Percentiles rank a stretch among this genome's conserved stretches.
phyloP scores from a whole-genome alignment of 1,140 invertebrate species.

The Bombus sibiricus region DNA sequence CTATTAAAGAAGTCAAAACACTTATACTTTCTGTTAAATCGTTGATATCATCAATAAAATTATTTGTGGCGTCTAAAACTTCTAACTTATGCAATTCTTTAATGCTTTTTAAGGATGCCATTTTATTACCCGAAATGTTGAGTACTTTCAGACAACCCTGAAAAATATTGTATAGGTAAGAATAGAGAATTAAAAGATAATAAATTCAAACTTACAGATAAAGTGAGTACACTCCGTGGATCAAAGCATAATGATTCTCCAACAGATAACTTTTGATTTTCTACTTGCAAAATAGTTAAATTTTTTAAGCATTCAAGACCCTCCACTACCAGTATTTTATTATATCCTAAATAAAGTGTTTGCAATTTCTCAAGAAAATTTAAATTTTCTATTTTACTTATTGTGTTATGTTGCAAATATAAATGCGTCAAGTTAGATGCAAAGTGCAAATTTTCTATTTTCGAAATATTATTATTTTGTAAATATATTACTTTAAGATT shows the following conservation, averaged over 20 bases:
- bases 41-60: constrained; percentile 80
- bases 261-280: constrained; percentile 84
- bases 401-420: constrained; percentile 88
- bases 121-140: constrained; percentile 83
- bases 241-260: constrained; percentile 87
- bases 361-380: constrained; percentile 84
- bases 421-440: constrained; percentile 85
- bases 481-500: constrained; percentile 86
- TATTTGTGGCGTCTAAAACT: constrained; percentile 81
- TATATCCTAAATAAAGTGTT: constrained; percentile 87
- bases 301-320: constrained; percentile 85
- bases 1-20: constrained; percentile 82
- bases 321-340: constrained; percentile 87
- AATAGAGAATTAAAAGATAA: background rate
- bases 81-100: constrained; percentile 77
- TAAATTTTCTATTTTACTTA: constrained; percentile 86
- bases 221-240: constrained; percentile 83
- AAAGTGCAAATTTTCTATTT: constrained; percentile 85
- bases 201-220: constrained; percentile 83
- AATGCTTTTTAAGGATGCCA: constrained; percentile 79
- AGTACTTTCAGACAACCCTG: constrained; percentile 81
- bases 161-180: constrained; percentile 38
- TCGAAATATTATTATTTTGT: constrained; percentile 85
- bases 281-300: constrained; percentile 87
- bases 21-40: constrained; percentile 82